Base-by-base conservation (phyloP, 2,888 invertebrate genomes). In the Drosophila pegasa region DNA sequence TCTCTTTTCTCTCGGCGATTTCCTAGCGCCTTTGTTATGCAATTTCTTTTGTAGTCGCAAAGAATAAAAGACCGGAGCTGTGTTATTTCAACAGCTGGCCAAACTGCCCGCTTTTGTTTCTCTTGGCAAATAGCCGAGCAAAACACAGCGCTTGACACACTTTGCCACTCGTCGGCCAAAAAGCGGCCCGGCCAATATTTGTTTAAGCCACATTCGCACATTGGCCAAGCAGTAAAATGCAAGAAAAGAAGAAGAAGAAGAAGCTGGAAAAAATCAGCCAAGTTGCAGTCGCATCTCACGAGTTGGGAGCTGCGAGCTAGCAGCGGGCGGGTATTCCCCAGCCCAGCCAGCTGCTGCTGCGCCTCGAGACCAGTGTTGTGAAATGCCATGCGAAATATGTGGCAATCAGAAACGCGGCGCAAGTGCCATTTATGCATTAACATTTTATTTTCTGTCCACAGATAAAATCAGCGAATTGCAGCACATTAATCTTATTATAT, bases 1-100 rank as follows among this genome's bases (percentile, higher is more conserved):
- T 47, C 22, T 63, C 47, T 63, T 50, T 48, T 48, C 71, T 82
- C 6, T 80, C 38, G 86, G 63, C 76, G 60, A 79, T 80, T 80
- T 80, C 86, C 80, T 82, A 70, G 80, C 69, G 59, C 55, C 35
- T 40, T 64, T 66, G 72, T 85, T 80, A 72, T 76, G 70, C 59
- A 85, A 80, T 72, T 63, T 41, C 55, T 55, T 64, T 62, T 81
- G 70, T 72, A 27, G 45, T 62, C 40, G 56, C 59, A 72, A 77
- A 75, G 75, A 75, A 75, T 66, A 48, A 65, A 71, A 76, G 38
- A 6, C 45, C 55, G 8, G 25, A 45, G 67, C 48, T 41, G 58
- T 35, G 40, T 25, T 69, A 16, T 75, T 73, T 41, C 59, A 47
- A 70, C 62, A 71, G 72, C 72, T 76, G 74, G 54, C 48, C 55